Evolutionary conservation across 2,888 invertebrate genomes (phyloP), one percentile per base, ranked within the genome.

Genomic region (Heliconius erato): DNA sequence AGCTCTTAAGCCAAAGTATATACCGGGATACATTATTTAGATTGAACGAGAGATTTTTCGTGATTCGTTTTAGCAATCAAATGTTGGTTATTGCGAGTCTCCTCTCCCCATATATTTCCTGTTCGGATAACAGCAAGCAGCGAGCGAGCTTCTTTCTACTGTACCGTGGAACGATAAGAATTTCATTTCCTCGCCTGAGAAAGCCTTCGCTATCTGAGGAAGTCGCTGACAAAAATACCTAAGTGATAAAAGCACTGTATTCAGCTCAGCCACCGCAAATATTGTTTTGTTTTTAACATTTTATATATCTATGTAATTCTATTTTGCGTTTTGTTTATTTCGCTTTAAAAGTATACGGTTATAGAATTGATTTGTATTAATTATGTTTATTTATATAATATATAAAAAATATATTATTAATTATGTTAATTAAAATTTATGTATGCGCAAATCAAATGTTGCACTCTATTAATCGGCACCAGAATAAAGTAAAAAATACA

Each of bases 101-200:
- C 85, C 87, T 88, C 91, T 92, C 92, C 92, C 91, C 90, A 93
- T 94, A 94, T 94, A 95, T 95, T 95, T 95, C 93, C 94, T 92
- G 87, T 88, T 87, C 91, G 95, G 95, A 94, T 95, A 95, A 95
- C 92, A 92, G 94, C 93, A 92, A 92, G 92, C 92, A 94, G 92
- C 92, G 91, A 94, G 92, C 92, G 91, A 91, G 93, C 93, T 93
- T 92, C 93, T 93, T 93, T 92, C 93, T 91, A 91, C 28, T 1
- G 28, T 28, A 28, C 91, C 89, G 89, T 91, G 91, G 92, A 92
- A 92, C 94, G 96, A 96, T 96, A 96, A 96, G 96, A 95, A 96
- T 96, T 96, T 96, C 96, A 96, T 96, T 96, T 96, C 96, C 96
- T 94, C 91, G 89, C 89, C 91, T 91, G 91, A 92, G 91, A 91